Evolutionary conservation across 2,888 invertebrate genomes (phyloP), one percentile per base, ranked within the genome.

Genomic region (Liposcelis brunnea): DNA sequence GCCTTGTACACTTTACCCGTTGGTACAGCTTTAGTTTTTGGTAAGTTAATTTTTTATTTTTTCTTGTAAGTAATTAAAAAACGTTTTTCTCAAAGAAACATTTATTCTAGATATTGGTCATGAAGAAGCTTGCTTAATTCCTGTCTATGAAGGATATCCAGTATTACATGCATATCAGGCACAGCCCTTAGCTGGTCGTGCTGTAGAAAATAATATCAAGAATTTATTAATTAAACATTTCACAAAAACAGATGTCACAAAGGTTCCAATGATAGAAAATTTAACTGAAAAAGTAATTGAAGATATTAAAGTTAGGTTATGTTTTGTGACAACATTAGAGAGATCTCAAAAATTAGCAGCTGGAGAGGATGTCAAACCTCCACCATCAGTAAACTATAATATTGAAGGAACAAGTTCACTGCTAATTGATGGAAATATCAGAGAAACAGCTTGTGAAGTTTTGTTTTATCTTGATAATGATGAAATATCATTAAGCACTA

Each of bases 401-500:
- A 64, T 85, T 44, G 68, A 72, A 49, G 76, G 77, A 48, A 69
- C 72, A 12, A 59, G 59, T 16, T 70, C 70, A 51, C 69, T 72
- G 10, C 64, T 86, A 16, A 70, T 87, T 49, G 71, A 75, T 19
- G 77, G 87, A 12, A 66, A 66, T 50, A 64, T 84, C 1, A 71
- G 94, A 33, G 93, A 93, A 65, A 74, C 75, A 18, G 77, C 80
- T 1, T 83, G 78, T 55, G 94, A 94, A 69, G 66, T 82, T 38
- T 65, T 94, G 56, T 94, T 93, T 68, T 77, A 80, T 55, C 73
- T 80, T 53, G 90, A 87, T 65, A 77, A 75, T 61, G 87, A 89
- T 54, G 76, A 79, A 53, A 70, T 82, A 46, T 80, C 89, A 45
- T 63, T 95, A 49, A 75, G 86, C 0, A 84, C 87, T 51, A 76